Evolutionary conservation across 2,797 vertebrate species (phyloP), one percentile per base, ranked within the genome.

Genomic region (Aphelocoma californica): DNA sequence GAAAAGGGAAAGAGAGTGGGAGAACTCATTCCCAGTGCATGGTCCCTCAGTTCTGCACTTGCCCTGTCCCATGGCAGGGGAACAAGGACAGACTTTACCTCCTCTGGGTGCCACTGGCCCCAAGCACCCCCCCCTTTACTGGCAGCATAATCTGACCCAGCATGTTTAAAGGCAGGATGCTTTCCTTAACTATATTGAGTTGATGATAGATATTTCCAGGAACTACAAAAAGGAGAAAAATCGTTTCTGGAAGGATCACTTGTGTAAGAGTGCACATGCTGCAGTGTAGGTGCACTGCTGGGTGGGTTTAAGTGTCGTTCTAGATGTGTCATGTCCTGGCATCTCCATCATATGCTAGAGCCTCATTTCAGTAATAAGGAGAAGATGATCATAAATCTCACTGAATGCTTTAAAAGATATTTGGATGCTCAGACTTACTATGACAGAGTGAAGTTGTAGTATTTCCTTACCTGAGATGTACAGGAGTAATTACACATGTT

Each of bases 21-120:
- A n/a, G 20, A 56, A 12, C 20, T 62, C 44, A 7, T 29, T 17
- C n/a, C 13, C 45, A 42, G 50, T 2, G n/a, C 1, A 1, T 21
- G 31, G 44, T 18, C 31, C n/a, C 8, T 9, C n/a, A 9, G 1
- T 51, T 62, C 67, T 62, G 79, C 44, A 10, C 61, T n/a, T 64
- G 17, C 20, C 6, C 0, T 24, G 34, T 19, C 1, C 31, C 2
- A 1, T 18, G 66, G 17, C 26, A 29, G 3, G n/a, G 67, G 34
- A 48, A 12, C 56, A n/a, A 56, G 24, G n/a, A 58, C 6, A 31
- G 44, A 20, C 18, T 40, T 60, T 16, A 19, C 25, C 32, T 34
- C 36, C 42, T 24, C 45, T 60, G 40, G 28, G 10, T 53, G 70
- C 60, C 72, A 28, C 50, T 70, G 50, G 14, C 24, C 42, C 36